A percentile compares a stretch with the other conserved stretches of the same genome.
phyloP scores from a whole-genome alignment of 2,888 invertebrate species.

The Polymixis flavicincta region DNA sequence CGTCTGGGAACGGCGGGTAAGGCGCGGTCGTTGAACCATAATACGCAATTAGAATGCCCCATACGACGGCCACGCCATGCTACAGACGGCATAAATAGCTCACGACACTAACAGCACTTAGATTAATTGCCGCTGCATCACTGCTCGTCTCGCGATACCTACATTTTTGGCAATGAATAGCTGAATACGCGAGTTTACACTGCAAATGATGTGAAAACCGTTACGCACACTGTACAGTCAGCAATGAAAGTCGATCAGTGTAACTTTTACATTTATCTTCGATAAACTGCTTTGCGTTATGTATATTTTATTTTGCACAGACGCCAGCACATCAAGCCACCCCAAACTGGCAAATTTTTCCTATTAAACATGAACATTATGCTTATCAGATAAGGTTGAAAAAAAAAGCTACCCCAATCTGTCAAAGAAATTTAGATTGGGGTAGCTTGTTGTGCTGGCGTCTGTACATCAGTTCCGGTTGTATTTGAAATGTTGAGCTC shows the following conservation, averaged over 20 bases:
- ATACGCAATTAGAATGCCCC: conserved; percentile 90
- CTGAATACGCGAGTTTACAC: conserved; percentile 42
- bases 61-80: conserved; percentile 83
- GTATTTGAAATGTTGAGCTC: not conserved
- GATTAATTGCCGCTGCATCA: conserved; percentile 84
- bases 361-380: too few relatives aligned
- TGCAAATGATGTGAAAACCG: conserved; percentile 55
- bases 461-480: not conserved
- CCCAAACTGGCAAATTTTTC: too few relatives aligned
- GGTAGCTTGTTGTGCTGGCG: too few relatives aligned
- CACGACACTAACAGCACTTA: conserved; percentile 80
- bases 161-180: conserved; percentile 67
- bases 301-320: too few relatives aligned
- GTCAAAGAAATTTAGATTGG: too few relatives aligned
- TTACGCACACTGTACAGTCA: conserved; percentile 28
- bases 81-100: conserved; percentile 87
- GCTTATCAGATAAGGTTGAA: too few relatives aligned
- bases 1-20: conserved; percentile 79
- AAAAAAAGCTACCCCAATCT: too few relatives aligned
- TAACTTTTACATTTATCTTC: not conserved
- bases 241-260: conserved; percentile 10
- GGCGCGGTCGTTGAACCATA: conserved; percentile 87
- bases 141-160: conserved; percentile 64
- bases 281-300: not conserved
- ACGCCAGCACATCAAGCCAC: too few relatives aligned